These are phyloP conservation scores for Cydia strobilella DNA, from an alignment of 1,140 invertebrate genomes.

Conservation along the genomic window DNA sequence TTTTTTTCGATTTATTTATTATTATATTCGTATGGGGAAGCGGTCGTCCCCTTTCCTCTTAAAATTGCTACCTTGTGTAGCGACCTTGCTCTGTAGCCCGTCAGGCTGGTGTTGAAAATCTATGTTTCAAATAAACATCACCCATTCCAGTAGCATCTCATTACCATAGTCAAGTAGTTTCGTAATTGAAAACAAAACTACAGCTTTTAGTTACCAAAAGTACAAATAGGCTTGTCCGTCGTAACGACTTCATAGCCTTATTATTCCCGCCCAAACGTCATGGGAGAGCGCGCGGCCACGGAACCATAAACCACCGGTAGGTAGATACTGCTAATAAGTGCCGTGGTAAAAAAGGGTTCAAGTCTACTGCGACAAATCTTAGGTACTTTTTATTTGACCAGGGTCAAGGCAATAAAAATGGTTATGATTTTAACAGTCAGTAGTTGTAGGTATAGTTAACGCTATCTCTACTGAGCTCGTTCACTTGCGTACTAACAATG, in stretches of 20 bases:
- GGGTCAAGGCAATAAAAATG: background rate
- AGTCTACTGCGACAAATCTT: background rate
- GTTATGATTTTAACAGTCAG: no score
- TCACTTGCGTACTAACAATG: no score
- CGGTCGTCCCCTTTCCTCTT: no score
- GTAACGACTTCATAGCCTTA: conserved; percentile 24
- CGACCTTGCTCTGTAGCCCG: no score
- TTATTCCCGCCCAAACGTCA: conserved; percentile 69
- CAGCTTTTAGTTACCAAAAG: conserved; percentile 16
- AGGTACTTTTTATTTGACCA: background rate
- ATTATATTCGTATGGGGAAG: no score
- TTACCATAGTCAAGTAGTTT: background rate
- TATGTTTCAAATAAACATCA: background rate
- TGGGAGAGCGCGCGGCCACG: conserved; percentile 62
- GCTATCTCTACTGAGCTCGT: no score
- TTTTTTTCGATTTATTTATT: no score
- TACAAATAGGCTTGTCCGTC: conserved; percentile 1
- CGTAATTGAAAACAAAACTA: conserved; percentile 24
- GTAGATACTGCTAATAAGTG: conserved; percentile 38
- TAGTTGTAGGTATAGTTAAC: no score
- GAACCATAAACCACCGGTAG: conserved; percentile 67
- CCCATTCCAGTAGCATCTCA: background rate
- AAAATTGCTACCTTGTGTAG: no score
- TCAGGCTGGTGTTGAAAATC: no score
- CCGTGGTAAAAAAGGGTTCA: conserved; percentile 34